Base-by-base conservation (phyloP, 2,888 invertebrate genomes). In the Blastobasis adustella region DNA sequence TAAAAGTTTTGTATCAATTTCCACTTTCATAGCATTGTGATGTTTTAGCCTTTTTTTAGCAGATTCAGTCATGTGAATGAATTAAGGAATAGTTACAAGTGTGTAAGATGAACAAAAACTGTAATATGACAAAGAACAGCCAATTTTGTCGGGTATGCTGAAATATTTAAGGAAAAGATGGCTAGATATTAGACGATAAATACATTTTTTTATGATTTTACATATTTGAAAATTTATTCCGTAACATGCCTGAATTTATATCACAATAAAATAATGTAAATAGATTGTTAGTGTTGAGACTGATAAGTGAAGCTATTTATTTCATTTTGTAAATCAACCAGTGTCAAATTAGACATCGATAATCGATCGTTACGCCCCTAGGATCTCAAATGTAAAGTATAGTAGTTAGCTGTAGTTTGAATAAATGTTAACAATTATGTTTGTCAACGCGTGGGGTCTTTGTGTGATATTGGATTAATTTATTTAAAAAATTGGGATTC, bases 221-320 rank as follows among this genome's bases (percentile, higher is more conserved):
- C 10, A 45, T 10, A 36, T 46, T 45, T 49, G 49, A 59, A 55
- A 58, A 54, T 54, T 65, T 51, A 56, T 58, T 77, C 73, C 68
- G 73, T 71, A 75, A 73, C 69, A 69, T 23, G 23, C 73, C 75
- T 74, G 73, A 80, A 76, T 79, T 82, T 76, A 75, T 72, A 39
- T 23, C 23, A 23, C 23, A 23, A 23, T 71, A 79, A 79, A 72
- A 73, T 76, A 76, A 71, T 86, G 86, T 87, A 86, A 69, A 86
- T 87, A 87, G 77, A 79, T 76, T 80, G 23, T 82, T 78, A 82
- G 82, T 80, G 67, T 82, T 83, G 82, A 86, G 87, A 88, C 87
- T 88, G 87, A 88, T 86, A 84, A 73, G 71, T 83, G 81, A 86
- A 78, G 82, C 84, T 84, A 85, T 85, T 85, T 86, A 84, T 86